Evolutionary conservation across 2,888 invertebrate genomes (phyloP).

Genomic region (Brachylomia viminalis): DNA sequence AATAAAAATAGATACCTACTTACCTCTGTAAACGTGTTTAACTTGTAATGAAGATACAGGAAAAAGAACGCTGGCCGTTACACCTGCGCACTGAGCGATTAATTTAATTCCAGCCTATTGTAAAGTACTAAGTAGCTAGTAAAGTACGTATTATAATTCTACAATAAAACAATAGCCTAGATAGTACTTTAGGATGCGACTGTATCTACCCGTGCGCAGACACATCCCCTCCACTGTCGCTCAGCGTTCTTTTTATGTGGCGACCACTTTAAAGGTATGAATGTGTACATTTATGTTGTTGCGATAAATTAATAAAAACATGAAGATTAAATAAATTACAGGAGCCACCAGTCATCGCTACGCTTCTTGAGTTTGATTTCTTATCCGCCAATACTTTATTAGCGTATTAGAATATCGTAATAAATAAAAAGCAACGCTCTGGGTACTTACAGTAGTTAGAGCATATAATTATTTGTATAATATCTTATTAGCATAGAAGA

Average conservation of each 20-base stretch:
- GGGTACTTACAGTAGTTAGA: not conserved
- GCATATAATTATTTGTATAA: not conserved
- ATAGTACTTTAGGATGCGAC: too few species aligned
- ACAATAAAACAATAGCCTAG: too few species aligned
- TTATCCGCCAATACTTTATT: not conserved
- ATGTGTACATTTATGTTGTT: not conserved
- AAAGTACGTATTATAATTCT: too few species aligned
- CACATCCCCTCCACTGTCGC: too few species aligned
- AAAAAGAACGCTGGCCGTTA: too few species aligned
- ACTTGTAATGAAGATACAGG: not conserved
- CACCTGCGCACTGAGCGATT: too few species aligned
- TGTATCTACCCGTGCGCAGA: too few species aligned
- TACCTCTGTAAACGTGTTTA: not conserved
- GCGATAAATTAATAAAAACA: not conserved
- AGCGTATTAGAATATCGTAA: not conserved
- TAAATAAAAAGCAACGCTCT: not conserved
- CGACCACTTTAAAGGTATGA: too few species aligned
- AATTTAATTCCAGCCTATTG: too few species aligned
- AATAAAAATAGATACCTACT: not conserved
- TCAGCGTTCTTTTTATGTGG: too few species aligned
- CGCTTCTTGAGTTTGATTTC: constrained; percentile 7
- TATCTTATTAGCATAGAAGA: not conserved
- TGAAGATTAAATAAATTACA: not conserved
- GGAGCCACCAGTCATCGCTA: not conserved
- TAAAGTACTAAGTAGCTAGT: too few species aligned